Conservation (phyloP, 1,140 invertebrate genomes). For the Contarinia nasturtii region DNA sequence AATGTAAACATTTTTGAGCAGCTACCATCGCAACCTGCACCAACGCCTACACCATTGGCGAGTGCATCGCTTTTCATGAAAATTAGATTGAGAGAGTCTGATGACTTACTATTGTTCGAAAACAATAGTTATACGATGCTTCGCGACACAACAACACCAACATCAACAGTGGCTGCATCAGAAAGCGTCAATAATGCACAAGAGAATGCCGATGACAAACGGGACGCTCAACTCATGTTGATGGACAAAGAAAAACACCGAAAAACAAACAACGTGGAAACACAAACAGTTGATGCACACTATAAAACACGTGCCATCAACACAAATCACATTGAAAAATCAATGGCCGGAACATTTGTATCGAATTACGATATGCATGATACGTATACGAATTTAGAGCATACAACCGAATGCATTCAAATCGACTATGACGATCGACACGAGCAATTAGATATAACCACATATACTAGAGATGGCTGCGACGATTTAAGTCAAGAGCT, state of each 20-base stretch:
- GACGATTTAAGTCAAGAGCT: constrained; percentile 18
- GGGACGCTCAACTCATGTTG: constrained; percentile 35
- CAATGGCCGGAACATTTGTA: constrained; percentile 36
- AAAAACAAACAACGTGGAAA: constrained; percentile 38
- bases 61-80: constrained; percentile 22
- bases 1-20: too few species aligned
- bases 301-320: constrained; percentile 39
- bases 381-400: constrained; percentile 29
- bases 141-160: constrained; percentile 32
- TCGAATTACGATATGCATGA: constrained; percentile 57
- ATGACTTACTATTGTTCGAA: constrained; percentile 41
- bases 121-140: constrained; percentile 37
- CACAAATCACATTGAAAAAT: constrained; percentile 27
- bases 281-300: constrained; percentile 38
- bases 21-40: too few species aligned
- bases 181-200: constrained; percentile 41
- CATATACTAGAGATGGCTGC: constrained; percentile 15
- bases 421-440: constrained; percentile 22
- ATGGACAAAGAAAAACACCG: constrained; percentile 36
- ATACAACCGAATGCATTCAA: constrained; percentile 18
- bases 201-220: constrained; percentile 37
- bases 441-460: constrained; percentile 15
- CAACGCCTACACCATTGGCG: too few species aligned
- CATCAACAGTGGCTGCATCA: constrained; percentile 32
- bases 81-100: constrained; percentile 40